Evolutionary conservation across 2,797 vertebrate species (phyloP), one percentile per base, ranked within the genome.

Genomic region (Halcyon chelicuti): DNA sequence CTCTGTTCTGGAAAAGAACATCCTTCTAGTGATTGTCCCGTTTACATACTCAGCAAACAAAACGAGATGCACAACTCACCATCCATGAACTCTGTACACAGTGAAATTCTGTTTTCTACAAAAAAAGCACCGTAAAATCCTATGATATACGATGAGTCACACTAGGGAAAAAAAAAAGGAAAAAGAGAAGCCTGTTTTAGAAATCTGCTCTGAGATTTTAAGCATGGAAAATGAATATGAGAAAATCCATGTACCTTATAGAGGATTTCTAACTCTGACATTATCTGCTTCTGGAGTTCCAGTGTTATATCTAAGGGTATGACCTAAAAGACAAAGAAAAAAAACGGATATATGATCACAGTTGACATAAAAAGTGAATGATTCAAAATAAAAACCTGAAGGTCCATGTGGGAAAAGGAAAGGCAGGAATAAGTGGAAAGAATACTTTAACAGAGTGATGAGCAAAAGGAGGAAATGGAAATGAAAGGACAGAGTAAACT

Each of bases 71-170:
- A 62, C 93, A 96, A 99, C 99, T 99, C 97, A 99, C 99, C 99
- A 77, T 99, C 99, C 99, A 99, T 99, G 97, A 99, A 99, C 97
- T 99, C 99, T 80, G 99, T 99, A 97, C 99, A 99, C 98, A 99
- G 98, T 10, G 99, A 99, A 98, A 99, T 99, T 96, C 99, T 98
- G 98, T 99, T 99, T 97, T 99, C 99, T 88, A 99, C 99, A 96
- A 99, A 99, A 98, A 99, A 99, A 93, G 99, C 99, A 81, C 99
- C 99, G 94, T 99, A 99, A 99, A 99, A 99, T 87, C 99, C 99
- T 98, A 99, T 99, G 98, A 99, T 99, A 97, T 99, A 99, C 2
- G 99, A 99, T 3, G 99, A 99, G 97, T 99, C 99, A 74, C 99
- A 99, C 99, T 99, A 98, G 49, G 26, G 26, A 29, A 98, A 98